Evolutionary conservation across 2,888 invertebrate species (phyloP).

Genomic region (Drosophila parthenogenetica): DNA sequence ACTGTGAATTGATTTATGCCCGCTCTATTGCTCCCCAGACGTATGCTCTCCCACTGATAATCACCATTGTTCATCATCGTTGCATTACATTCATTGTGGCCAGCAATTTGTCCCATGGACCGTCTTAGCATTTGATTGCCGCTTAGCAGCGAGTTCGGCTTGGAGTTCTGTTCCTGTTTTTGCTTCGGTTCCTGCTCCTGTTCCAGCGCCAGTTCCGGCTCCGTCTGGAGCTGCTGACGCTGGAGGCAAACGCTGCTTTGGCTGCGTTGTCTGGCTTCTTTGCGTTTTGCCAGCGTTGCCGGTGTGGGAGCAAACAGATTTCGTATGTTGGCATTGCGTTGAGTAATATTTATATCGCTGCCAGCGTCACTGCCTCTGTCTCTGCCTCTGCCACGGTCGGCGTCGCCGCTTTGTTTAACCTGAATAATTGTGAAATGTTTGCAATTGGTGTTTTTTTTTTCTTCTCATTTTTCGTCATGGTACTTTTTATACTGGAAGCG

Average conservation of each 20-base stretch:
- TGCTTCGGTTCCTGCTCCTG: not conserved
- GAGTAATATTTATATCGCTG: slow-evolving; percentile 59
- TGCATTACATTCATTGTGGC: slow-evolving; percentile 43
- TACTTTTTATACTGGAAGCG: slow-evolving; percentile 25
- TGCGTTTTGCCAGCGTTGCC: slow-evolving; percentile 55
- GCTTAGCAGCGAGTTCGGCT: slow-evolving; percentile 14
- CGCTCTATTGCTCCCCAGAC: slow-evolving; percentile 30
- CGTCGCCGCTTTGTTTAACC: slow-evolving; percentile 71
- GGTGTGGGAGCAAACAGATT: slow-evolving; percentile 75
- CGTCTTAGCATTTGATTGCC: slow-evolving; percentile 49
- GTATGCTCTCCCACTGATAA: slow-evolving; percentile 28
- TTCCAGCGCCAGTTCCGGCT: not conserved
- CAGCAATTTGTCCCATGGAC: slow-evolving; percentile 71
- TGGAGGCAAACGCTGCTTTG: slow-evolving; percentile 70
- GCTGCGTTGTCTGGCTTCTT: slow-evolving; percentile 65
- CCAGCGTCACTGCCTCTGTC: slow-evolving; percentile 12
- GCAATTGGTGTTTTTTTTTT: slow-evolving; percentile 53
- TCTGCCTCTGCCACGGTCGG: slow-evolving; percentile 16
- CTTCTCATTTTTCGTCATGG: not conserved
- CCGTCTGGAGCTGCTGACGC: slow-evolving; percentile 39
- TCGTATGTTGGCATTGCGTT: slow-evolving; percentile 81
- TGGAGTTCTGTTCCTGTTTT: slow-evolving; percentile 7
- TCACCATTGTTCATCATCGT: slow-evolving; percentile 39
- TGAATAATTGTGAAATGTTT: slow-evolving; percentile 72
- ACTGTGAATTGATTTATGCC: slow-evolving; percentile 77